Evolutionary conservation across 2,797 vertebrate genomes (phyloP), one percentile per base, ranked within the genome.

Genomic region (Oreochromis mossambicus): DNA sequence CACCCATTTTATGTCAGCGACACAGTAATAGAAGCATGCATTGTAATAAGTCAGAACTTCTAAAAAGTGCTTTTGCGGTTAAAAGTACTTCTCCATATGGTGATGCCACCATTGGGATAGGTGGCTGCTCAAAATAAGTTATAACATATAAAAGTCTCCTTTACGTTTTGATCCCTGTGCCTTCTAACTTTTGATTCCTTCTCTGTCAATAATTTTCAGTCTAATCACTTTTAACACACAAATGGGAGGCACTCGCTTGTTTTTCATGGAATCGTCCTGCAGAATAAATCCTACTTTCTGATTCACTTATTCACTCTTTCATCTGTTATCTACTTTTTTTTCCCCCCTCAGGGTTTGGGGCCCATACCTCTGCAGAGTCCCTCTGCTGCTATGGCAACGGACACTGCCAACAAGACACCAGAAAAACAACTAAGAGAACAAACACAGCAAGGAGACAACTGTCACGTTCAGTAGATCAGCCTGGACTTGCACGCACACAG

Each of bases 381-480:
- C 10, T 68, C 88, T 51, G 61, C 68, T 36, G 56, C 17, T 17
- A 12, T 38, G 32, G 24, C 80, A 29, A 15, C 90, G 29, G 95
- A 96, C 82, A 51, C 85, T 87, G 80, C 90, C 4, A 83, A 66
- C 58, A 87, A 82, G 15, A 87, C 86, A 1, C 66, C 93, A 1
- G 92, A 96, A 73, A 90, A 82, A 14, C 79, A 82, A 9, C 43
- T 32, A 24, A 66, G 3, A 50, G 66, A 81, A 14, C 82, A 87
- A 68, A n/a, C 73, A 1, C 85, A 90, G 54, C 93, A 94, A 70
- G 94, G 85, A 7, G 97, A 97, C 70, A 96, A 97, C 76, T 98
- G 97, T 70, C 96, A 96, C 1, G 95, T 98, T 85, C 97, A 98
- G 90, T 99, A 95, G 87, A 87, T 43, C 7, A 6, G 19, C 9